phyloP scores from a whole-genome alignment of 2,113 vertebrate species.

The Hippocampus zosterae region DNA sequence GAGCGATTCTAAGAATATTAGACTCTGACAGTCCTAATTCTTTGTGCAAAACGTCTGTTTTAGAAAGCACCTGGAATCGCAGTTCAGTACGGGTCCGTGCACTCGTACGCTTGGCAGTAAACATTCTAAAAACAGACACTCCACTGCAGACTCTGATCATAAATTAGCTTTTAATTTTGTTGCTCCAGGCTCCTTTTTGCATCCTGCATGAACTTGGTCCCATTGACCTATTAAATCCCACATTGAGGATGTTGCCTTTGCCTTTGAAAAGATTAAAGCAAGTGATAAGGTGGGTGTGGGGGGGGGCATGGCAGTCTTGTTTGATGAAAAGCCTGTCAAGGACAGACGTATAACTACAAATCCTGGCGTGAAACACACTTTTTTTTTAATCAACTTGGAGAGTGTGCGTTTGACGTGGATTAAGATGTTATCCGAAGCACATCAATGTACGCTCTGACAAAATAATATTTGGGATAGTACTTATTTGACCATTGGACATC shows the following conservation, averaged over 20 bases:
- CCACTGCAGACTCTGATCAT: background rate
- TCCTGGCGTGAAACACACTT: background rate
- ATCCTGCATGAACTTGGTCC: conserved; percentile 43
- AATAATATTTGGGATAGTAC: no score
- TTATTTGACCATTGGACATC: no score
- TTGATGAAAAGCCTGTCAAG: background rate
- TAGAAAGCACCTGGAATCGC: background rate
- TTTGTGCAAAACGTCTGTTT: no score
- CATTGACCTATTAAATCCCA: conserved; percentile 50
- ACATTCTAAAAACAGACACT: background rate
- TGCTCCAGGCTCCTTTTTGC: conserved; percentile 2
- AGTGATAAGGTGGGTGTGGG: conserved; percentile 49
- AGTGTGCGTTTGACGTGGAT: no score
- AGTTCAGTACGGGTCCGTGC: background rate
- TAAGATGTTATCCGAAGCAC: no score
- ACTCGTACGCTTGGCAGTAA: background rate
- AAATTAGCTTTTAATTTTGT: background rate
- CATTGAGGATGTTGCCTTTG: conserved; percentile 18
- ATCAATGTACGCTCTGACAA: no score
- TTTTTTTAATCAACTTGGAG: no score
- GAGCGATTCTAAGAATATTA: no score
- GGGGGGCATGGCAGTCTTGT: background rate
- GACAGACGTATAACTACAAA: background rate
- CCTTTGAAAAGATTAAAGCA: conserved; percentile 51
- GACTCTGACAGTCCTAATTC: no score